phyloP scores from a whole-genome alignment of 2,888 invertebrate genomes.

The Pandemis cinnamomeana region DNA sequence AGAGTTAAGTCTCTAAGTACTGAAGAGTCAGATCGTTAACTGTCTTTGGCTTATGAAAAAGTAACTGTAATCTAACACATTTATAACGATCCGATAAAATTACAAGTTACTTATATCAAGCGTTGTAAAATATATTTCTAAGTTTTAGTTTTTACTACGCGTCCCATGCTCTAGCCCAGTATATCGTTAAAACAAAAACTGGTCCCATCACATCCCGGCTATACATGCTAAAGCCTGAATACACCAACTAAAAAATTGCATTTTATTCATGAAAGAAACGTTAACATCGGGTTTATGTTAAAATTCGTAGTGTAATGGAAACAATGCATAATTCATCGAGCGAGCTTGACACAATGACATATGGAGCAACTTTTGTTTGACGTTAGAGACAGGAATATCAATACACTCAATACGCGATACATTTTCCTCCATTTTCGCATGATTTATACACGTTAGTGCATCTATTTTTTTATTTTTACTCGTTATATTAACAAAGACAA shows the following conservation, averaged over 20 bases:
- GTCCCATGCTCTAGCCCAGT: slow-evolving; percentile 13
- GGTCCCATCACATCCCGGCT: slow-evolving; percentile 55
- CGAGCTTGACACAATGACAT: slow-evolving; percentile 79
- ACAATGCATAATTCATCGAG: slow-evolving; percentile 80
- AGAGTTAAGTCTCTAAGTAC: too few relatives aligned
- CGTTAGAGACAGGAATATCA: slow-evolving; percentile 73
- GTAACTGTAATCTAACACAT: background rate
- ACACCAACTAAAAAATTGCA: slow-evolving; percentile 72
- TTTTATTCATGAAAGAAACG: slow-evolving; percentile 80
- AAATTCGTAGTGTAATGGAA: slow-evolving; percentile 83
- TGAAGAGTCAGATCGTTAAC: background rate
- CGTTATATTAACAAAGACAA: slow-evolving; percentile 66
- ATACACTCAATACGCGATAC: slow-evolving; percentile 67
- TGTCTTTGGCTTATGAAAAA: background rate
- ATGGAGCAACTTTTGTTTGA: slow-evolving; percentile 76
- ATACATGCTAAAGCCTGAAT: slow-evolving; percentile 54
- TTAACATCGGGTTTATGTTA: slow-evolving; percentile 82
- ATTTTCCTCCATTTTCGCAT: slow-evolving; percentile 71
- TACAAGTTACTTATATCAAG: background rate
- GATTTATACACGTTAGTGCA: slow-evolving; percentile 43
- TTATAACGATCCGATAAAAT: background rate
- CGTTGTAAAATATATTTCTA: slow-evolving; percentile 22
- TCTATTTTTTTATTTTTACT: slow-evolving; percentile 65
- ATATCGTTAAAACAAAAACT: slow-evolving; percentile 56
- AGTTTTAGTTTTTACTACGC: slow-evolving; percentile 31